Evolutionary conservation across 2,113 vertebrate species (phyloP), one percentile per base, ranked within the genome.

Genomic region (Laterallus jamaicensis): DNA sequence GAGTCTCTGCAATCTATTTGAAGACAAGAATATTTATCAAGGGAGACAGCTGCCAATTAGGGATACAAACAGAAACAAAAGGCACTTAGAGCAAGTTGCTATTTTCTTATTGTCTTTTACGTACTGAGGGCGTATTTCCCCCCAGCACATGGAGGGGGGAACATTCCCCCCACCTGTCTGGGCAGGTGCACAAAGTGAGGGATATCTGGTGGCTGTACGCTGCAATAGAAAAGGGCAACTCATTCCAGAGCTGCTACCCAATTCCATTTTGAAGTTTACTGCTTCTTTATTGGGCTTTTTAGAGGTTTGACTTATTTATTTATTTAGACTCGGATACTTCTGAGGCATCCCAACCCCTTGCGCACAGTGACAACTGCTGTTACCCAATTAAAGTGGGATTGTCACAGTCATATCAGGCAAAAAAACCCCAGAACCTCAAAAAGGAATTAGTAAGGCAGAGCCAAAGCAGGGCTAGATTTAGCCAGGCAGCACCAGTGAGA

Each of bases 151-250:
- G 35, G 35, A 35, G 35, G 35, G 35, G 35, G 35, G 35, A 35
- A 35, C 35, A 35, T 35, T 35, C 35, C 35, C 35, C 35, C 35
- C 35, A 35, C 35, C 35, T 35, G 35, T 35, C 35, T 35, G 35
- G 35, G 35, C 35, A 35, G 49, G 63, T 62, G 40, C 39, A 76
- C 49, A 74, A 35, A 35, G 35, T 35, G 88, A 93, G 90, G 74
- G 92, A 95, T 82, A 94, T 68, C 88, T 95, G 86, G 90, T 84
- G 88, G 85, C 37, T 88, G 40, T 16, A 31, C 7, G 42, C 56
- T 84, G 60, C 40, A 95, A 74, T 56, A 47, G 52, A 91, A 52
- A 5, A 37, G 75, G n/a, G 74, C 49, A 76, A 31, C 83, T 73
- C 49, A 25, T 60, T 64, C 80, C 66, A 71, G 2, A 8, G 39